Evolutionary conservation across 2,888 invertebrate genomes (phyloP).

Genomic region (Halictus quadricinctus): DNA sequence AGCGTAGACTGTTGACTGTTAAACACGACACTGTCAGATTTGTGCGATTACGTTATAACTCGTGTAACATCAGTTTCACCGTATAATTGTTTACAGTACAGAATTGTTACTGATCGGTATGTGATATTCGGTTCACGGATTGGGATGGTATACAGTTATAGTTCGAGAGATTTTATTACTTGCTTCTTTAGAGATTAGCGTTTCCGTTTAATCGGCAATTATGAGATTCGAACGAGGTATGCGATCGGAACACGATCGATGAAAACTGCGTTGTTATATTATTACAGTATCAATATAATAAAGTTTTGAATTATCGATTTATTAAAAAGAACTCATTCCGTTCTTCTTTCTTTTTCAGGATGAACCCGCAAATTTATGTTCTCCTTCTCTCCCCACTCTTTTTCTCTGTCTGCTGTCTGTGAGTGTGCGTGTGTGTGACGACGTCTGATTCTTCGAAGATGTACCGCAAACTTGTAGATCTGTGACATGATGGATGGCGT

Average conservation of each 20-base stretch:
- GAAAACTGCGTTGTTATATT: slow-evolving; percentile 24
- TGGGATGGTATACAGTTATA: not conserved
- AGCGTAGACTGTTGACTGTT: slow-evolving; percentile 6
- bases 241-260: not conserved
- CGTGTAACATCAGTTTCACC: not conserved
- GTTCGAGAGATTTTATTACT: slow-evolving; percentile 6
- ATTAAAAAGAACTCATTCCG: not conserved
- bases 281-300: slow-evolving; percentile 29
- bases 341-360: not conserved
- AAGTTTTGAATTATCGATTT: slow-evolving; percentile 31
- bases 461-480: slow-evolving; percentile 37
- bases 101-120: slow-evolving; percentile 6
- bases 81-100: not conserved
- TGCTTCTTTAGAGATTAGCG: slow-evolving; percentile 4
- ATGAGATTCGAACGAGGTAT: slow-evolving; percentile 1
- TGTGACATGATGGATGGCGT: slow-evolving; percentile 10
- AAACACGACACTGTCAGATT: not conserved
- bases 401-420: not conserved
- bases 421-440: not conserved
- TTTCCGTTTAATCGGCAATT: not conserved
- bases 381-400: not conserved
- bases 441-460: slow-evolving; percentile 13
- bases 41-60: not conserved
- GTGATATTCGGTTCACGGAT: not conserved
- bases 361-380: not conserved